Evolutionary conservation across 1,140 invertebrate genomes (phyloP), one percentile per base, ranked within the genome.

Genomic region (Lamellibrachia luymesi): DNA sequence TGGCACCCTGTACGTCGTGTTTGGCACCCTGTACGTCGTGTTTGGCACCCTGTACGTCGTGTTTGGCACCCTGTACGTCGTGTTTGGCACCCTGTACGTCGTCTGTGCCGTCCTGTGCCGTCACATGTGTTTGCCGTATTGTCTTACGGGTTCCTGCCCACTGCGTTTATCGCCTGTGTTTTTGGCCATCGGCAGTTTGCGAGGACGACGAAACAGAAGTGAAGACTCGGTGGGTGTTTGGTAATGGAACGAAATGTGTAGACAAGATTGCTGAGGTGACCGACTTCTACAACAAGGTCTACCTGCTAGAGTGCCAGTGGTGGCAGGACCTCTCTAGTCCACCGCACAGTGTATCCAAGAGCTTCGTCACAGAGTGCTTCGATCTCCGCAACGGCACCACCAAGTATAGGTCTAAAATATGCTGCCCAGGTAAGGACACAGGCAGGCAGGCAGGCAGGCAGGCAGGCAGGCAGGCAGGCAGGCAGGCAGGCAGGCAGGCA

Each of bases 361-460:
- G 90, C 90, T 91, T 50, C 50, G 90, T 91, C 50, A 51, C 38
- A 13, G 90, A 91, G 50, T 91, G 90, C 50, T 91, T 50, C 90
- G 90, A 91, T 13, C 38, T 51, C 90, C 17, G 50, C 90, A 91
- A 91, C 90, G 90, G 90, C 50, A 50, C 90, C 4, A 51, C 50
- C 8, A 49, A 51, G 50, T 91, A 91, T n/a, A 91, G 50, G 90
- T 13, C 90, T 10, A 49, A 51, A 4, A 51, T 91, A 4, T 91
- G 90, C 50, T 91, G 90, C 50, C 50, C 50, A 49, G 90, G 90
- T 91, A 38, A 27, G 90, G 7, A 91, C 50, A 91, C 50, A 4
- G 64, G 64, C 6, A 56, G 52, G 0, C 6, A 17, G 1, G 52
- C 38, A 38, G 38, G 1, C 38, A 38, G 38, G 38, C 38, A 38